These are phyloP conservation scores for Panthera leo DNA, from an alignment of 2,113 vertebrate genomes.

Conservation along the genomic window DNA sequence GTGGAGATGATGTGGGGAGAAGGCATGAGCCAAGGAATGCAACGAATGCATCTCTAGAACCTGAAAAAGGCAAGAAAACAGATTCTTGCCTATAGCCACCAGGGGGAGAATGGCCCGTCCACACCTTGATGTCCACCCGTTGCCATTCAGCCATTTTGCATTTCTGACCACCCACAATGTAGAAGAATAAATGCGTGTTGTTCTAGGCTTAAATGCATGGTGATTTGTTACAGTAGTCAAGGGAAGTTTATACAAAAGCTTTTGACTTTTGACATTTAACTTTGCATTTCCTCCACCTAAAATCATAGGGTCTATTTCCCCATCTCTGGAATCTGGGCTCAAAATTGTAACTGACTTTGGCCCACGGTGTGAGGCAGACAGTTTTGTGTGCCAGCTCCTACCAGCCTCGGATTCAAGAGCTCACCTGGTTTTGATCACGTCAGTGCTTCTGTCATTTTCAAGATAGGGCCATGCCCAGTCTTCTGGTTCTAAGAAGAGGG, in stretches of 20 bases:
- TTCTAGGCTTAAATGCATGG: background rate
- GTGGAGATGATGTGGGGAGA: no score
- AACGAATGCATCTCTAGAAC: background rate
- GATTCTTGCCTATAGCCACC: background rate
- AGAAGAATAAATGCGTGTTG: background rate
- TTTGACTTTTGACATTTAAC: background rate
- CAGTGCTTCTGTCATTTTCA: background rate
- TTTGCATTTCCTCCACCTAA: background rate
- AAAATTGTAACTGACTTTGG: background rate
- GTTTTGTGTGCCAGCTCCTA: background rate
- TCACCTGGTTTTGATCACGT: background rate
- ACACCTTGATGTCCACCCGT: background rate
- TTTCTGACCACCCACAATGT: background rate
- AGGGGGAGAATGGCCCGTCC: no score
- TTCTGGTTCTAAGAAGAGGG: background rate
- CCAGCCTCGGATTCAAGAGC: background rate
- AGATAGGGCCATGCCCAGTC: background rate
- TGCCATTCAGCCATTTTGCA: background rate
- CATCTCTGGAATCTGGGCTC: background rate
- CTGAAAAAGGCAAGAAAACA: background rate
- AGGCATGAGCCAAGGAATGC: no score
- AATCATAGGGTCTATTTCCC: background rate
- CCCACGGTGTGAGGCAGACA: background rate
- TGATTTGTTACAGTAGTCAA: background rate
- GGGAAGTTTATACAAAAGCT: background rate